Conservation (phyloP, 2,113 vertebrate genomes). For the Petrocephalus microphthalmus region DNA sequence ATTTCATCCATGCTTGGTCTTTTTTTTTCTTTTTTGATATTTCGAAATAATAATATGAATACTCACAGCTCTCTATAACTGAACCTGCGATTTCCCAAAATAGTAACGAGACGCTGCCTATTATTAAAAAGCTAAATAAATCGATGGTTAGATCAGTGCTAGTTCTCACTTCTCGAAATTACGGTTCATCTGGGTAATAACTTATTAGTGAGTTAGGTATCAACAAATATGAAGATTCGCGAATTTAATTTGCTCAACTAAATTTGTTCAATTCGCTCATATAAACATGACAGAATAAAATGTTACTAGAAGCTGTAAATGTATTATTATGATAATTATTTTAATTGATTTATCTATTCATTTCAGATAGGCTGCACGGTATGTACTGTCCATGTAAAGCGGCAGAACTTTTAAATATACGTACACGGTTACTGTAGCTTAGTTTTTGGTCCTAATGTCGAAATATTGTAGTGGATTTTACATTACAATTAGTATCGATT, state of each 20-base stretch:
- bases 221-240: background rate
- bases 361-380: background rate
- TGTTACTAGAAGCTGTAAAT: background rate
- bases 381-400: background rate
- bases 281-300: background rate
- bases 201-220: background rate
- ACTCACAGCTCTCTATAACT: no score
- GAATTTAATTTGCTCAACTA: background rate
- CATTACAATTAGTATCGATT: background rate
- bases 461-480: background rate
- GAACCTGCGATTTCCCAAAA: background rate
- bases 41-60: conserved; percentile 1
- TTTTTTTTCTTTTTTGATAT: background rate
- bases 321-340: background rate
- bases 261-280: background rate
- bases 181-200: background rate
- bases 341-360: background rate
- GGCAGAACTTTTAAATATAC: background rate
- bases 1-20: background rate
- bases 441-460: background rate
- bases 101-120: background rate
- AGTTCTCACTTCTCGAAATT: background rate
- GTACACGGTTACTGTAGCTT: background rate
- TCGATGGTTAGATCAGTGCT: background rate
- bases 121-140: background rate